Percentiles rank a stretch among this genome's conserved stretches.
Evolutionary conservation across 2,113 vertebrate species (phyloP).

Genomic region (Hyaena hyaena): DNA sequence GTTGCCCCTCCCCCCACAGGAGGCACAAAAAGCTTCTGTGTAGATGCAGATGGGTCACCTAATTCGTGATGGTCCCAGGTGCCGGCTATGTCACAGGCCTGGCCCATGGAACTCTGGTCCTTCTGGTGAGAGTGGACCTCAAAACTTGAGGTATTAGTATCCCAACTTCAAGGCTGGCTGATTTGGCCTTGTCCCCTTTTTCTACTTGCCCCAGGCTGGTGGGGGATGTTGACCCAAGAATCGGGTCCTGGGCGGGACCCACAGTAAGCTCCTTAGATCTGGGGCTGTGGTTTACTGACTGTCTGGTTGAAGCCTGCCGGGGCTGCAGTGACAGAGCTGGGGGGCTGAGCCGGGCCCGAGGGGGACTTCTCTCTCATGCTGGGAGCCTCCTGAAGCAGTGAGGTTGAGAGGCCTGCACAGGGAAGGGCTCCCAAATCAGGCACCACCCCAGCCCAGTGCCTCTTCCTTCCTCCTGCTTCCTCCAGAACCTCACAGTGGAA

Average conservation of each 20-base stretch:
- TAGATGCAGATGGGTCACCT: neutral
- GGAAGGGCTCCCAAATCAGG: neutral
- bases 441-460: neutral
- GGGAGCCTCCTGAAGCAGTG: neutral
- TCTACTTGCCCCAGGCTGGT: neutral
- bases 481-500: neutral
- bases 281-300: neutral
- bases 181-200: neutral
- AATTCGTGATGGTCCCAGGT: neutral
- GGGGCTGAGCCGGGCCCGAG: rapidly evolving
- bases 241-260: no score
- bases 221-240: neutral
- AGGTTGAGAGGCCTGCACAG: neutral
- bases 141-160: neutral
- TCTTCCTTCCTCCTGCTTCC: neutral
- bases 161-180: neutral
- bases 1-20: neutral
- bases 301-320: neutral
- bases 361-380: rapidly evolving
- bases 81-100: neutral
- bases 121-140: neutral
- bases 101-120: neutral
- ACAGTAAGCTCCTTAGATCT: neutral
- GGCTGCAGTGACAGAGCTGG: no score
- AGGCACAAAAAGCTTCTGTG: neutral